Evolutionary conservation across 1,140 invertebrate species (phyloP).

Genomic region (Drosophila ogumai): DNA sequence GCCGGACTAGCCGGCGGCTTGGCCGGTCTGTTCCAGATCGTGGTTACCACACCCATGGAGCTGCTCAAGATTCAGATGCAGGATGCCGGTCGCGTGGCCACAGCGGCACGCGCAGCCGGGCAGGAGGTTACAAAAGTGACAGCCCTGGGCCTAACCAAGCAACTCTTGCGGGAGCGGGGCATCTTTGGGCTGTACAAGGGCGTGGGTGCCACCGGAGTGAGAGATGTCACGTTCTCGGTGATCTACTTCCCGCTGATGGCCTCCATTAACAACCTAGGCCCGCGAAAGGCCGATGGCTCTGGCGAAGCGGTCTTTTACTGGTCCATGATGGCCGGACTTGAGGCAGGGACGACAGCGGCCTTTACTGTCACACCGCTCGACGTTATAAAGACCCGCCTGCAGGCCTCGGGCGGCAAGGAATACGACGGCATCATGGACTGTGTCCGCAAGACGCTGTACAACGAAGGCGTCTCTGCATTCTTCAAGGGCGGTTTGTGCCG

Average conservation of each 20-base stretch:
- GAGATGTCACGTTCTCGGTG: conserved; percentile 98
- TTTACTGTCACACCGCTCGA: conserved; percentile 97
- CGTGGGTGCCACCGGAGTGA: conserved; percentile 94
- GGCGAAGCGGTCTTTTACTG: conserved; percentile 90
- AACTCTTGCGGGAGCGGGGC: conserved; percentile 93
- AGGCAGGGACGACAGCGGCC: conserved; percentile 94
- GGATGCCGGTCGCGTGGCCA: conserved; percentile 95
- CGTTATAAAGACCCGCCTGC: conserved; percentile 98
- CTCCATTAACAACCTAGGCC: conserved; percentile 95
- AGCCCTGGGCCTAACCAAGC: conserved; percentile 92
- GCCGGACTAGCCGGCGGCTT: conserved; percentile 97
- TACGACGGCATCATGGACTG: conserved; percentile 96
- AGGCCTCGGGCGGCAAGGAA: conserved; percentile 92
- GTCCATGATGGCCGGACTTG: conserved; percentile 96
- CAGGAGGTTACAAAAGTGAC: conserved; percentile 89
- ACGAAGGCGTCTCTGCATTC: conserved; percentile 96
- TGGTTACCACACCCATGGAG: conserved; percentile 99
- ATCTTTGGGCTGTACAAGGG: conserved; percentile 98
- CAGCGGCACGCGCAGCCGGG: conserved; percentile 87
- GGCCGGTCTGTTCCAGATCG: conserved; percentile 98
- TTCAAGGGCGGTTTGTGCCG: conserved; percentile 98
- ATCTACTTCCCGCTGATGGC: conserved; percentile 99
- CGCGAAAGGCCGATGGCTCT: conserved; percentile 88
- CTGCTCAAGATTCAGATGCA: conserved; percentile 99
- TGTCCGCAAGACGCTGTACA: conserved; percentile 90